Conservation (phyloP, 2,888 invertebrate species). For the Tiphia femorata region DNA sequence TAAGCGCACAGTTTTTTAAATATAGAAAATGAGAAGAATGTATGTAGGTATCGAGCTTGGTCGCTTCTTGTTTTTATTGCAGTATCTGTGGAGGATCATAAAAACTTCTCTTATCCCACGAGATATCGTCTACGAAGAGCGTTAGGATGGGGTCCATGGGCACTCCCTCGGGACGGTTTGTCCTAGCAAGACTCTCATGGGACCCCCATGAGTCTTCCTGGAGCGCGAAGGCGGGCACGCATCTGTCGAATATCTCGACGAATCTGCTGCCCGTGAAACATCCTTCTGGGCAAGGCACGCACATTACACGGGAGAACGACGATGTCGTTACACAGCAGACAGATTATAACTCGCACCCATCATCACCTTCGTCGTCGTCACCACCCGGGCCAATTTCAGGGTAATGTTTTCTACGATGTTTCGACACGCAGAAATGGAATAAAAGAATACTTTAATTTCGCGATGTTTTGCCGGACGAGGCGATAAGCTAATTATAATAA, state of each 20-base stretch:
- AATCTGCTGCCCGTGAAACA: constrained; percentile 37
- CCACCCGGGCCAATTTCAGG: constrained; percentile 33
- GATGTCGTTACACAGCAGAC: constrained; percentile 37
- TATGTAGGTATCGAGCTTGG: no score
- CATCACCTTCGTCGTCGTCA: no score
- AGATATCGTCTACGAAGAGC: constrained; percentile 29
- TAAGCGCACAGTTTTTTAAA: no score
- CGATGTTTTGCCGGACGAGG: no score
- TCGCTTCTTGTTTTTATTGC: no score
- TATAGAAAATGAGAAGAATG: no score
- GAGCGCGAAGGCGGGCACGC: constrained; percentile 48
- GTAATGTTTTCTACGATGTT: no score
- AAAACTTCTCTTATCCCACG: constrained; percentile 4
- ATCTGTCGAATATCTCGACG: constrained; percentile 50
- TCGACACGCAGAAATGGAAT: no score
- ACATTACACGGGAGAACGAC: constrained; percentile 50
- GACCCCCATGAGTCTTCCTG: constrained; percentile 49
- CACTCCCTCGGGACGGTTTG: constrained; percentile 62
- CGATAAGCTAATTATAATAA: no score
- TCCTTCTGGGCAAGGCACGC: constrained; percentile 29
- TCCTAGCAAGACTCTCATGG: constrained; percentile 60
- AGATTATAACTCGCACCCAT: constrained; percentile 24
- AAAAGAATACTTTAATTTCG: no score
- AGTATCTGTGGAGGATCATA: no score
- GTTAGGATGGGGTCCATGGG: constrained; percentile 27